Evolutionary conservation across 2,113 vertebrate species (phyloP).

Genomic region (Paradoxurus hermaphroditus): DNA sequence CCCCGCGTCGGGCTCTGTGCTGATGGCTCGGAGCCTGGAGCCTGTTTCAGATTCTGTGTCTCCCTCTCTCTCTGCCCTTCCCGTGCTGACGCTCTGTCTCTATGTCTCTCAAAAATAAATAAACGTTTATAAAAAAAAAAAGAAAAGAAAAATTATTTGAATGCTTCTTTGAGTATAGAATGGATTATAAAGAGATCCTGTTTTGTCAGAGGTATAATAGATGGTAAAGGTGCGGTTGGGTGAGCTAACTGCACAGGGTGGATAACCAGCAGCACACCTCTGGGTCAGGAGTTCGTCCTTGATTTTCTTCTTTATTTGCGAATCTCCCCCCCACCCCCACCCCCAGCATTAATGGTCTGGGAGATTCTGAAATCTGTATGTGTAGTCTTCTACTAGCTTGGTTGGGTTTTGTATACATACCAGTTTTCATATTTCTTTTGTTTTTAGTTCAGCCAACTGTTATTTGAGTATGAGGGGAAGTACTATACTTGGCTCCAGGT

Average conservation of each 20-base stretch:
- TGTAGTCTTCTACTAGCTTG: not conserved
- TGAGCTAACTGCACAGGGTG: not conserved
- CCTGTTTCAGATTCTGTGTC: too few relatives aligned
- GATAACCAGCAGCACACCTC: not conserved
- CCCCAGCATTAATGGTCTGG: not conserved
- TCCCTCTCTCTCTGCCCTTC: too few relatives aligned
- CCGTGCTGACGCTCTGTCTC: too few relatives aligned
- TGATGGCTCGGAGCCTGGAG: too few relatives aligned
- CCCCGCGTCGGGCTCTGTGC: too few relatives aligned
- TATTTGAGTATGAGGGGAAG: not conserved
- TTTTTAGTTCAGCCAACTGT: not conserved
- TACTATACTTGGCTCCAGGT: not conserved
- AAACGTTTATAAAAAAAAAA: too few relatives aligned
- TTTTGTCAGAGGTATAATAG: not conserved
- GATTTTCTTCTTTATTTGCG: not conserved
- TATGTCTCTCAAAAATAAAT: too few relatives aligned
- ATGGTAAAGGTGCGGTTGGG: not conserved
- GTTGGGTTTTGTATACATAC: not conserved
- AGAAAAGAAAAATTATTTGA: not conserved
- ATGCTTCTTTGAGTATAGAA: not conserved
- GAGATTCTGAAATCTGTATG: not conserved
- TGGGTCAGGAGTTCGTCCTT: not conserved
- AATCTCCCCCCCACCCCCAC: rapidly evolving
- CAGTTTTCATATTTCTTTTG: not conserved
- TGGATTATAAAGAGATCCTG: not conserved